Evolutionary conservation across 2,113 vertebrate genomes (phyloP), one percentile per base, ranked within the genome.

Genomic region (Apaloderma vittatum): DNA sequence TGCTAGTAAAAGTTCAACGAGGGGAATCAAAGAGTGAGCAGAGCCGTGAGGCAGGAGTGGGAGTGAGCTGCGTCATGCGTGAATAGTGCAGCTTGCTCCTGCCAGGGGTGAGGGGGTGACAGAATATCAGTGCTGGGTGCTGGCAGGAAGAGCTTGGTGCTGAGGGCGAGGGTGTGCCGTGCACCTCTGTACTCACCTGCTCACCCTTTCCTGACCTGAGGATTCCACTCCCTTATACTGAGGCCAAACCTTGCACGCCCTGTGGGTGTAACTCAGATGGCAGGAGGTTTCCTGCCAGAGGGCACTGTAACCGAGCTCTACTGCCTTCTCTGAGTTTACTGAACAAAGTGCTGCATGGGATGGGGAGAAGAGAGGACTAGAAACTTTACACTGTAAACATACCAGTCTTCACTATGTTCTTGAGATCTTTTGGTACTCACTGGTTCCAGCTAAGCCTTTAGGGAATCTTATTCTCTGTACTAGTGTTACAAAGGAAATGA

Each of bases 41-140:
- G 48, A 84, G 63, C 55, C 1, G 2, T 5, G 63, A 88, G 80
- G 88, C 21, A 10, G 70, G 58, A 83, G 80, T 22, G 36, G 89
- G 91, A 52, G 71, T 34, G 59, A 86, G 65, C 49, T 0, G 0
- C 0, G 4, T 23, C 2, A 58, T 27, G 22, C 2, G 13, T 66
- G 48, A 49, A n/a, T 11, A 82, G 82, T 14, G 66, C 34, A 37
- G 40, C 26, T 68, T 49, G 77, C 29, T 88, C 36, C 58, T 63
- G 66, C 3, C 0, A 2, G 21, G 30, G 55, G 6, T 8, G 32
- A 83, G 82, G 51, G 88, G 23, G 32, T 0, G 15, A 24, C 55
- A 62, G 61, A 36, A 27, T 5, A 82, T 51, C 45, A 29, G 73
- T 3, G 3, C 49, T 54, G 52, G 49, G 12, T 34, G 26, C 54